A percentile compares a stretch with the other conserved stretches of the same genome.
Evolutionary conservation across 2,797 vertebrate genomes (phyloP).

Genomic region (Silurus aristotelis): DNA sequence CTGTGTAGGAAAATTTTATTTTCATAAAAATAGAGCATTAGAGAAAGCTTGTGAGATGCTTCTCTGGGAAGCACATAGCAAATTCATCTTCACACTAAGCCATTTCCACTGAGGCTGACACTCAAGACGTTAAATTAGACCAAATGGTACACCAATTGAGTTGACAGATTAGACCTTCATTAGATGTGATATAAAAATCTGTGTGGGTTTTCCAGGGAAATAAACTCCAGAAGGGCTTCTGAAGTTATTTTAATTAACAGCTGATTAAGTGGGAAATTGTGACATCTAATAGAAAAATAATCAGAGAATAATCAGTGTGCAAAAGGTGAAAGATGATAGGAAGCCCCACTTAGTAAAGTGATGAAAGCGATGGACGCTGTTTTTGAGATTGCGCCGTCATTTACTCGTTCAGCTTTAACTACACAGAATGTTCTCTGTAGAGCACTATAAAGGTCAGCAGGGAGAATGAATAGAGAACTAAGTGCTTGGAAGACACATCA

Average conservation of each 20-base stretch:
- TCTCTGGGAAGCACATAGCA: conserved; percentile 33
- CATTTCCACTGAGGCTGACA: conserved; percentile 48
- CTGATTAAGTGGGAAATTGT: conserved; percentile 63
- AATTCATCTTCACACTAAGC: conserved; percentile 51
- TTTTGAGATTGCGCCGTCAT: neutral
- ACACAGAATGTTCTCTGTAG: neutral
- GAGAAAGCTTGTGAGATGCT: conserved; percentile 31
- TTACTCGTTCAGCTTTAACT: neutral
- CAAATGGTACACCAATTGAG: conserved; percentile 60
- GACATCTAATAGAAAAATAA: conserved; percentile 50
- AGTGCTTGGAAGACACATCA: neutral
- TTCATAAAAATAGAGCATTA: conserved; percentile 19
- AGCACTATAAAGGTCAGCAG: neutral
- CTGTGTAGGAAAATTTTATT: neutral
- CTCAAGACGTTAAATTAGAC: conserved; percentile 51
- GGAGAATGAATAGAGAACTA: neutral
- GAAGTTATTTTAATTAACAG: conserved; percentile 66
- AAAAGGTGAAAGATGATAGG: conserved; percentile 46
- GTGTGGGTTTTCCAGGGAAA: conserved; percentile 54
- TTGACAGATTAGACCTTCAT: conserved; percentile 64
- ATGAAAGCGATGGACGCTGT: neutral
- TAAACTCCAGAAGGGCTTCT: conserved; percentile 57
- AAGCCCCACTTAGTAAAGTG: conserved; percentile 14
- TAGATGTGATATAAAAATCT: conserved; percentile 58
- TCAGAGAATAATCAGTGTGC: conserved; percentile 51